Base-by-base conservation (phyloP, 2,888 invertebrate species). In the Germaria angustata region DNA sequence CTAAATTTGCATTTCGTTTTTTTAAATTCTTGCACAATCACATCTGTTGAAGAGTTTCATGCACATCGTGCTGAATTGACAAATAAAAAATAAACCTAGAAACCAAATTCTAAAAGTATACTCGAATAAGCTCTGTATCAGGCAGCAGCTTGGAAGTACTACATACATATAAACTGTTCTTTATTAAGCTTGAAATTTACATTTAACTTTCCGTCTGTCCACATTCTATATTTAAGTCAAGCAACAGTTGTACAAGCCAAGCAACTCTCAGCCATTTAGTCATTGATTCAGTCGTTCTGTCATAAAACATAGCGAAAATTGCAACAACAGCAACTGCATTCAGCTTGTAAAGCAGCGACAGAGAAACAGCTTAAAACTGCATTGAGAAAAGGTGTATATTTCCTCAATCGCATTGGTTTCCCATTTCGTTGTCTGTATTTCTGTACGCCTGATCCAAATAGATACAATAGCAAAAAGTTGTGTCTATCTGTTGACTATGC, bases 391-490 rank as follows among this genome's bases (percentile, higher is more conserved):
- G 63, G 77, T 72, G 34, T 51, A n/a, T 72, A 51, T 41, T 41
- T 63, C 20, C 7, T 22, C 53, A 73, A 53, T 59, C 55, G 20
- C 15, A 34, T 32, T 66, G 49, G 61, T 20, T 57, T 46, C 1
- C 36, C 55, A 80, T 34, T 72, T 82, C 86, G 85, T 65, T 75
- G 75, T 46, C 44, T 36, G 46, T 20, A 65, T 85, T 89, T 87
- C 90, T 90, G 90, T 85, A 86, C 88, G 88, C 90, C 90, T 88
- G 90, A 86, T 90, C 84, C 85, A 86, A 90, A 90, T 90, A 90
- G 90, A 89, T 88, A 88, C 88, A 89, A 90, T 90, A 90, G 90
- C 87, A 90, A 90, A 90, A 90, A 53, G 87, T 87, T 55, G n/a
- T 79, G 79, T 82, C 69, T 79, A 79, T 82, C 59, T 51, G 36